Evolutionary conservation across 2,113 vertebrate species (phyloP), one percentile per base, ranked within the genome.

Genomic region (Saguinus imperator): DNA sequence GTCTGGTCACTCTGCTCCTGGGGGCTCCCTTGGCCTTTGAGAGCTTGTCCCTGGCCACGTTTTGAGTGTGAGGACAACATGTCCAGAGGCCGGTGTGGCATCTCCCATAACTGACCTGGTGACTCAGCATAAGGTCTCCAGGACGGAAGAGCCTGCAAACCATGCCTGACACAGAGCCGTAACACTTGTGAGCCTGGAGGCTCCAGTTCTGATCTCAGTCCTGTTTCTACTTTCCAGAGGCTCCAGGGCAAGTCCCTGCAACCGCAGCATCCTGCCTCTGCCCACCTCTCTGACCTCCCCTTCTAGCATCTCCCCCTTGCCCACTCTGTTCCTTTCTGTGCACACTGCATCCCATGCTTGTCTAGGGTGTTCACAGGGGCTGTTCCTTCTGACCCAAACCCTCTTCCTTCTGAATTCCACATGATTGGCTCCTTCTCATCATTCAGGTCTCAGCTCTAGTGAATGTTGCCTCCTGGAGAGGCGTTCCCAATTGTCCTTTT

Each of bases 301-400:
- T 76, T 52, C 10, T 5, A 6, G 21, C 64, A 25, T 16, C 43
- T 2, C 0, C 32, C 25, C 7, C 70, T 75, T 4, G 29, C 13
- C 40, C 8, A 7, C 72, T 70, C 61, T 87, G 11, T 16, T 87
- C 55, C 25, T 76, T 25, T 88, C 43, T 32, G 3, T 23, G 32
- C 9, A 3, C 0, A 0, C 58, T 37, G 27, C 35, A 45, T 70
- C 25, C 55, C 2, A 45, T 0, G 0, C 52, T 70, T 80, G 50
- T 50, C 57, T 37, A 1, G 0, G 52, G 37, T 1, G 0, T 81
- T 84, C 1, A 8, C 10, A 5, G 3, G 1, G n/a, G 35, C 68
- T 27, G 8, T 45, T 32, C 87, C 29, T 85, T 45, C 82, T 8
- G 27, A 61, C 81, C 12, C 6, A 25, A 82, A 3, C 11, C 50